A percentile compares a stretch with the other conserved stretches of the same genome.
phyloP scores from a whole-genome alignment of 2,888 invertebrate species.

The Esperia sulphurella region DNA sequence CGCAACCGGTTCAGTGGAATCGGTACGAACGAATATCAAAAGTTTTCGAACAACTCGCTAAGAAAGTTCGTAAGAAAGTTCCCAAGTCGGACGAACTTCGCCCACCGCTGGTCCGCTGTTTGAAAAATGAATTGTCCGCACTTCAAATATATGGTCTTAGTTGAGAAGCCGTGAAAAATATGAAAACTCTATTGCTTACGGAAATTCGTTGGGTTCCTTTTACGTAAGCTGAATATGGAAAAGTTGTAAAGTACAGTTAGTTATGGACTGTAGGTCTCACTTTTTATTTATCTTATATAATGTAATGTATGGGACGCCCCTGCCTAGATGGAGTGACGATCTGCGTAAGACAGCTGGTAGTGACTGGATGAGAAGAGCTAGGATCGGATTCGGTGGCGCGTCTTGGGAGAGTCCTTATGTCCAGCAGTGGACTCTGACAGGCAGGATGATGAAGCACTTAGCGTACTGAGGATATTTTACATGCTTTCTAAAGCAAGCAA shows the following conservation, averaged over 20 bases:
- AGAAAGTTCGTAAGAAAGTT: constrained; percentile 47
- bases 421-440: too few species aligned
- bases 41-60: constrained; percentile 50
- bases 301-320: too few species aligned
- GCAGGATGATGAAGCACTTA: too few species aligned
- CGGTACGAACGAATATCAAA: constrained; percentile 67
- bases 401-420: too few species aligned
- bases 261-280: too few species aligned
- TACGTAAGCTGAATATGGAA: background rate
- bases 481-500: too few species aligned
- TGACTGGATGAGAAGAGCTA: too few species aligned
- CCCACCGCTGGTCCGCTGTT: constrained; percentile 50
- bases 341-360: too few species aligned
- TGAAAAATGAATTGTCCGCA: constrained; percentile 77
- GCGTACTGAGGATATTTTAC: too few species aligned
- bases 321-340: too few species aligned
- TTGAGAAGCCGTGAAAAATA: constrained; percentile 51
- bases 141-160: constrained; percentile 67
- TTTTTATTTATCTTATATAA: background rate
- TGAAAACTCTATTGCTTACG: constrained; percentile 38
- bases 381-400: too few species aligned
- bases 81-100: constrained; percentile 46
- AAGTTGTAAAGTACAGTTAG: background rate
- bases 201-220: constrained; percentile 10
- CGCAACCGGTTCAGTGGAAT: constrained; percentile 42